Evolutionary conservation across 64 coral and sea anemone genomes (phyloP), one percentile per base, ranked within the genome.

Genomic region (Anthopleura sola): DNA sequence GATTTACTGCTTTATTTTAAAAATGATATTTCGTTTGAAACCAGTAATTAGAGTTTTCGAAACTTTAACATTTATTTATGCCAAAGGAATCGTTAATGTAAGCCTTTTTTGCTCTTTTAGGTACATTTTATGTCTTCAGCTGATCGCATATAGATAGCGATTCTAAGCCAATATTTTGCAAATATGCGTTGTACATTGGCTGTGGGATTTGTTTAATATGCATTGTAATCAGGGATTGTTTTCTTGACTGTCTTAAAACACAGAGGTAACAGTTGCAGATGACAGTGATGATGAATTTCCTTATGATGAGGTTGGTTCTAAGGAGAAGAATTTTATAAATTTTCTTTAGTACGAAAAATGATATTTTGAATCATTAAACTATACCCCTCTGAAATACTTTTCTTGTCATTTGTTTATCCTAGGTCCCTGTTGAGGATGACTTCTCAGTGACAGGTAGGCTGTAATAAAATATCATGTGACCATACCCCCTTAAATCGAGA

Each of bases 221-320:
- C 40, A 44, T 44, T 44, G 4, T 44, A 44, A 44, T 62, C 23
- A 53, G 50, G 11, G 17, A 58, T 62, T 62, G 23, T 62, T 53
- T 75, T 26, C 57, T 91, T 91, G 75, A 80, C 56, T 47, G 15
- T 10, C 51, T 49, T 60, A 89, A 28, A 60, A 82, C 53, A 86
- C 78, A 98, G 95, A 98, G 60, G 86, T 98, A 44, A 91, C 91
- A 86, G 89, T 98, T 36, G 86, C 89, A 34, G 95, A 98, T 40
- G 92, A 94, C 53, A 94, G 91, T 71, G 95, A 98, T 84, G 95
- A 98, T 36, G 95, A 98, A 75, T 98, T 98, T 88, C 60, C 89
- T 6, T 98, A 98, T 82, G 95, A 98, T 91, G 95, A 94, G 95
- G 95, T 98, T 39, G 50, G 48, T 91, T 31, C 29, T 32, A 32